Base-by-base conservation (phyloP, 92 coral and sea anemone species). In the Siderastrea radians region DNA sequence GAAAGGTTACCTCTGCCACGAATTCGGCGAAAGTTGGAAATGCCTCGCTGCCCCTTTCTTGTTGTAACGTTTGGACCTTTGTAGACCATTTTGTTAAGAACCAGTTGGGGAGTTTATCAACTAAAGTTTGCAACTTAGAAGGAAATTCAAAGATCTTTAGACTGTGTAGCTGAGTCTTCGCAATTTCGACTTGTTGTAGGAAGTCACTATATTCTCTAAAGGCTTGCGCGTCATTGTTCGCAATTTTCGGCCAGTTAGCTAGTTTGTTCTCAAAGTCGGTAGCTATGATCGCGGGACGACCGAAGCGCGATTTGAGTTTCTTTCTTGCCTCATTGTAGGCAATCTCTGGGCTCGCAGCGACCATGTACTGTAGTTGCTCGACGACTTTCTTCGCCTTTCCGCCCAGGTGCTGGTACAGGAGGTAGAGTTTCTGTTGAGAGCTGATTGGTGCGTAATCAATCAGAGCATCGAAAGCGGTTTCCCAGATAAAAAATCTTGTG, bases 381-480 rank as follows among this genome's bases (percentile, higher is more conserved):
- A 93, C 87, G 3, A 80, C 89, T 46, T 81, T 81, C 71, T 91
- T 94, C 1, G 91, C 93, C 48, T 83, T 94, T 69, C 94, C 96
- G 1, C 63, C 93, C 16, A 94, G 68, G 82, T 94, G 94, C 74
- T 94, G 97, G 52, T 54, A 87, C 3, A 94, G 87, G 13, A 94
- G 90, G 58, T 94, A 91, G 0, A 91, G 88, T 59, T 94, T 91
- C 61, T 94, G 93, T 26, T 85, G 84, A 0, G 93, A 61, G 87
- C 88, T 80, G 53, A 87, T 50, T 8, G 85, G 95, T 61, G 90
- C 89, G 53, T 93, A 89, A 60, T 89, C 93, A 26, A 93, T 83
- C 46, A 91, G 86, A 11, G 93, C 93, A 71, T 94, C 92, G 68
- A 94, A 94, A 19, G 95, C 92, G 2, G 93, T 91, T 70, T 89